phyloP scores from a whole-genome alignment of 2,113 vertebrate genomes.

The Siphamia tubifer region DNA sequence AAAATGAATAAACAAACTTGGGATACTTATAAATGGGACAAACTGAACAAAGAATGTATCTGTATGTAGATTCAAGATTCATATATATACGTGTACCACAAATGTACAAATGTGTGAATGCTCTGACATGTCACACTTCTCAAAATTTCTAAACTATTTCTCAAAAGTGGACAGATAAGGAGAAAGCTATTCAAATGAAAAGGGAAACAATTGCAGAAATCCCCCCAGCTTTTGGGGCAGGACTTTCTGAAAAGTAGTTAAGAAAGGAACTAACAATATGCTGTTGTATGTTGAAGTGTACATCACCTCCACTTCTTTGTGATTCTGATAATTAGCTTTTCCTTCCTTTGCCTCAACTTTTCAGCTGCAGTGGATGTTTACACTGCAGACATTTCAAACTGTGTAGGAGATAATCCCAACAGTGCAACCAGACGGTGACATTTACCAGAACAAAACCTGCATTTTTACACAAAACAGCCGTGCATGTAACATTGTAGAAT shows the following conservation, averaged over 20 bases:
- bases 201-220: neutral
- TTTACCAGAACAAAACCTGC: conserved; percentile 39
- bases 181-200: neutral
- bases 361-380: conserved; percentile 10
- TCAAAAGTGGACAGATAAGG: neutral
- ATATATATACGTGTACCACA: neutral
- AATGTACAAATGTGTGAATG: too few species aligned
- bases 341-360: conserved; percentile 2
- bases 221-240: neutral
- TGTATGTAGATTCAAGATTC: neutral
- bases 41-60: neutral
- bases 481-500: neutral
- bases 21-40: conserved; percentile 28
- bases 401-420: conserved; percentile 54
- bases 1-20: too few species aligned
- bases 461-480: conserved; percentile 8
- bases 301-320: neutral
- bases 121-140: too few species aligned
- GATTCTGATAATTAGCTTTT: conserved; percentile 20
- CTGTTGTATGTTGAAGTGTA: neutral
- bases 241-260: neutral
- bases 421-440: conserved; percentile 37
- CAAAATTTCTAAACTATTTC: neutral
- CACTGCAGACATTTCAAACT: conserved; percentile 43
- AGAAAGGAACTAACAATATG: neutral